Conservation (phyloP, 2,113 vertebrate species). For the Rhinopomastus cyanomelas region DNA sequence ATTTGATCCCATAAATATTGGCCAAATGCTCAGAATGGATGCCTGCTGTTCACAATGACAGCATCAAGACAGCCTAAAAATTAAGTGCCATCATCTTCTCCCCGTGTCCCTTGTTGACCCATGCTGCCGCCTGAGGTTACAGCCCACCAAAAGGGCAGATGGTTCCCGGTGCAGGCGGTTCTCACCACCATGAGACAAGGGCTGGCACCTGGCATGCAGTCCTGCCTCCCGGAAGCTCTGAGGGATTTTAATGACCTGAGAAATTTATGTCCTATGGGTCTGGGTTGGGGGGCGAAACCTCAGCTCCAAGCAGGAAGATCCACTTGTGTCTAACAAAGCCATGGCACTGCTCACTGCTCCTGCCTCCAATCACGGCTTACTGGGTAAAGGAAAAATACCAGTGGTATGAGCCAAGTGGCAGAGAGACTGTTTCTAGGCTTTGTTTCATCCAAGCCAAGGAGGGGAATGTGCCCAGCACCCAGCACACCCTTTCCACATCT, state of each 20-base stretch:
- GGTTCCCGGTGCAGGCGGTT: background rate
- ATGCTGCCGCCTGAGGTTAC: background rate
- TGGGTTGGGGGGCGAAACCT: background rate
- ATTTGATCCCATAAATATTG: conserved; percentile 2
- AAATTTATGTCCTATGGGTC: background rate
- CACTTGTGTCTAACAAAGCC: background rate
- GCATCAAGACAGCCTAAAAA: background rate
- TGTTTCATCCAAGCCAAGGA: background rate
- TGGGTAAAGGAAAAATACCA: background rate
- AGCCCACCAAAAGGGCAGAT: background rate
- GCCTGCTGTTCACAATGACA: background rate
- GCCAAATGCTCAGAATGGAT: background rate
- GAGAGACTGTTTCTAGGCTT: background rate
- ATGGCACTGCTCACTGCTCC: background rate
- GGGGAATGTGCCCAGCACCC: fast-evolving
- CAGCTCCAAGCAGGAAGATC: fast-evolving
- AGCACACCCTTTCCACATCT: background rate
- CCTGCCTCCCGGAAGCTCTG: background rate
- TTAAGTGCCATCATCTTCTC: background rate
- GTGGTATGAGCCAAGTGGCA: background rate
- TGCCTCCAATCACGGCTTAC: background rate
- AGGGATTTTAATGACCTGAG: fast-evolving
- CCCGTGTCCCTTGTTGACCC: fast-evolving
- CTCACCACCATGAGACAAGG: background rate
- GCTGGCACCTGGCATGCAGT: background rate